Conservation (phyloP, 2,113 vertebrate species). For the Myodes glareolus region DNA sequence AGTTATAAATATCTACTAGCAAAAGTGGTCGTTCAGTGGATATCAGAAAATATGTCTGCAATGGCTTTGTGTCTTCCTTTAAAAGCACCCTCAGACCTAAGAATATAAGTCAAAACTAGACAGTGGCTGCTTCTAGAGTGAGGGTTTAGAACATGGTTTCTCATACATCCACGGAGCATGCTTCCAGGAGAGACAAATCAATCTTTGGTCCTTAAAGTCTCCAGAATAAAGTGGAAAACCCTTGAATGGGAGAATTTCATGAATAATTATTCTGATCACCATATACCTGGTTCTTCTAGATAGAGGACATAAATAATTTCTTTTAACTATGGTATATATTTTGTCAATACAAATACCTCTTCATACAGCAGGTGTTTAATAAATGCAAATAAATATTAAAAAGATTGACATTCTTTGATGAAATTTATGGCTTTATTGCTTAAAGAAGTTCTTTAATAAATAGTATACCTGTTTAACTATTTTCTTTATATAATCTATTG, state of each 20-base stretch:
- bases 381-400: constrained; percentile 15
- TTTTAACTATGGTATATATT: neutral
- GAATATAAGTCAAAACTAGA: constrained; percentile 26
- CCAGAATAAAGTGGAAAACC: neutral
- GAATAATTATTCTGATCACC: constrained; percentile 41
- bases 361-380: neutral
- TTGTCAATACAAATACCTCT: neutral
- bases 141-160: neutral
- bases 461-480: neutral
- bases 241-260: constrained; percentile 14
- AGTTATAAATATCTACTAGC: neutral
- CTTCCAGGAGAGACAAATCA: neutral
- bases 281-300: neutral
- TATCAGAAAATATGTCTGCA: neutral
- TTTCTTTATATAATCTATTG: constrained; percentile 14
- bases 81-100: neutral
- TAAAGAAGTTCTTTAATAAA: neutral
- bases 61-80: constrained; percentile 1
- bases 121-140: neutral
- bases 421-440: neutral
- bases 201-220: neutral
- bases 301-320: neutral
- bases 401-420: neutral
- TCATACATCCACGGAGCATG: constrained; percentile 12
- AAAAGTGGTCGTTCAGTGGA: neutral